Evolutionary conservation across 2,113 vertebrate genomes (phyloP).

Genomic region (Oophaga pumilio): DNA sequence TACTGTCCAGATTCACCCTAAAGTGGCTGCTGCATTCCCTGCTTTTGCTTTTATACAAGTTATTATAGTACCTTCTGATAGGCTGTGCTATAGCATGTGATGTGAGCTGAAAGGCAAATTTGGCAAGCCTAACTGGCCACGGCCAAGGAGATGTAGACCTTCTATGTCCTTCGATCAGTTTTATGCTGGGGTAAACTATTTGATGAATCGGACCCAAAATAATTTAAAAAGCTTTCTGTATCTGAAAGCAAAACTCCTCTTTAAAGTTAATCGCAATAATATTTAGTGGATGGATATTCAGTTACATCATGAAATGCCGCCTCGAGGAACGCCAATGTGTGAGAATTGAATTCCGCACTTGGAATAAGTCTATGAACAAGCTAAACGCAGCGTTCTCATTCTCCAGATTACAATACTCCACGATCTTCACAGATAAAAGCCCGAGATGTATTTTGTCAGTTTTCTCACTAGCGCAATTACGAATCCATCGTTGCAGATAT

Average conservation of each 20-base stretch:
- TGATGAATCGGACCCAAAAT: no score
- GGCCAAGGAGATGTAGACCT: no score
- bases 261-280: neutral
- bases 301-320: neutral
- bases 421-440: constrained; percentile 36
- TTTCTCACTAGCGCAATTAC: constrained; percentile 34
- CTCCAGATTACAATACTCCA: constrained; percentile 25
- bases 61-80: no score
- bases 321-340: neutral
- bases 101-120: no score
- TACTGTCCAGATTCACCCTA: no score
- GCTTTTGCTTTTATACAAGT: no score
- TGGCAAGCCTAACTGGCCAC: no score
- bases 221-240: no score
- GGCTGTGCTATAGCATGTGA: no score
- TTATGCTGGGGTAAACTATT: no score
- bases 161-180: no score
- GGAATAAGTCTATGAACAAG: constrained; percentile 32
- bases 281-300: neutral
- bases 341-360: constrained; percentile 10
- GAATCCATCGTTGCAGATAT: constrained; percentile 20
- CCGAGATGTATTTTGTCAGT: constrained; percentile 24
- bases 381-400: constrained; percentile 14
- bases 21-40: no score
- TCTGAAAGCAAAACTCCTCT: neutral